These are phyloP conservation scores for Bombycilla garrulus DNA, from an alignment of 2,113 vertebrate species.

Conservation along the genomic window DNA sequence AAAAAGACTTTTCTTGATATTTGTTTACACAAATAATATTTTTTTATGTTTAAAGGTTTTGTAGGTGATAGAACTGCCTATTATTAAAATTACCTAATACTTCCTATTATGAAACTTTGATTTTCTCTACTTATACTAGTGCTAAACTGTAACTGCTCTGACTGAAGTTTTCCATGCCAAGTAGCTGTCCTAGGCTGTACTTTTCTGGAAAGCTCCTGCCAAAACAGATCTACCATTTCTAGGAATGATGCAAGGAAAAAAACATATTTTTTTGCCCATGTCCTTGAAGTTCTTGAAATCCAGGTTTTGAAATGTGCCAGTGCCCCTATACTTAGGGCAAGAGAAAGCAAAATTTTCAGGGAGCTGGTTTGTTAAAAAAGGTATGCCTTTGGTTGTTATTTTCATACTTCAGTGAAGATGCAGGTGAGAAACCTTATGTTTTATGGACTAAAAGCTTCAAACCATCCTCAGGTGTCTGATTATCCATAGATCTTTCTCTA, in stretches of 20 bases:
- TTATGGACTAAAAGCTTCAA: background rate
- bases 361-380: background rate
- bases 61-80: conserved; percentile 45
- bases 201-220: conserved; percentile 27
- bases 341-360: background rate
- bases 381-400: background rate
- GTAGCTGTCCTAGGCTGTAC: conserved; percentile 27
- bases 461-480: background rate
- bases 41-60: conserved; percentile 45
- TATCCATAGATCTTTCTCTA: background rate
- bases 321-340: background rate
- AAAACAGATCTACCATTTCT: conserved; percentile 34
- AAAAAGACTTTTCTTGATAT: conserved; percentile 5
- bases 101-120: conserved; percentile 62
- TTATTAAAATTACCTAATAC: conserved; percentile 60
- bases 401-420: background rate
- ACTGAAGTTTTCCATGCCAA: conserved; percentile 43
- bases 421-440: background rate
- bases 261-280: background rate
- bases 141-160: conserved; percentile 49
- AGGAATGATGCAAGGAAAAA: conserved; percentile 39
- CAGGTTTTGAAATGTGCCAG: background rate
- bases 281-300: background rate
- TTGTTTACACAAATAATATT: conserved; percentile 53
- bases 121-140: conserved; percentile 2